A percentile compares a stretch with the other conserved stretches of the same genome.
These are phyloP conservation scores for Ceratosolen solmsi DNA, from an alignment of 1,140 invertebrate species.

Conservation along the genomic window DNA sequence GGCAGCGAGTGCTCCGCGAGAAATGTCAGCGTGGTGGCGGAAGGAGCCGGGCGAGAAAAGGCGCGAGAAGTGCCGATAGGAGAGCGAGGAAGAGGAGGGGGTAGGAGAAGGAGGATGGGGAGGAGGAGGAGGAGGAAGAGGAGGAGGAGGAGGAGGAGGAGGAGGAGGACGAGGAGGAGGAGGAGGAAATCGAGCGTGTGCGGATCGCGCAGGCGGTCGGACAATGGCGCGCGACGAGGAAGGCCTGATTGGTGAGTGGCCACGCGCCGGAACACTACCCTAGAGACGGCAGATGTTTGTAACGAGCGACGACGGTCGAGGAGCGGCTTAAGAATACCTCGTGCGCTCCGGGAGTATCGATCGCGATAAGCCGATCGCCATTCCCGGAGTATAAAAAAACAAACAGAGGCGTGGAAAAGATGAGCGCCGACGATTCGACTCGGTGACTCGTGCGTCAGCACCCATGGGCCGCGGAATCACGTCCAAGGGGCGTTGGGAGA, in stretches of 20 bases:
- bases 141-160: neutral
- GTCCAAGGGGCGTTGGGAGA: too few species aligned
- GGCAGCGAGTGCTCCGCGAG: neutral
- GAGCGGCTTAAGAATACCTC: conserved; percentile 54
- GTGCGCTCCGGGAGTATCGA: conserved; percentile 63
- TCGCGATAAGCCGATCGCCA: conserved; percentile 68
- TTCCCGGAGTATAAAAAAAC: conserved; percentile 11
- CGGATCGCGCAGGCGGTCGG: conserved; percentile 44
- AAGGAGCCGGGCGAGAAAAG: neutral
- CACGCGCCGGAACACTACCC: conserved; percentile 66
- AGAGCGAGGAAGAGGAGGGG: conserved; percentile 3
- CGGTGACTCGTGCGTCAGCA: neutral
- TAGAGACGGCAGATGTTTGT: conserved; percentile 70
- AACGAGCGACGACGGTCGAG: conserved; percentile 58
- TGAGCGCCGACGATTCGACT: conserved; percentile 22
- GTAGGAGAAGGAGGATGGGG: conserved; percentile 35
- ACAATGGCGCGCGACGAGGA: conserved; percentile 54
- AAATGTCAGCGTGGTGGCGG: neutral
- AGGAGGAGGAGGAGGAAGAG: neutral
- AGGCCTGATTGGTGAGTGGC: conserved; percentile 62
- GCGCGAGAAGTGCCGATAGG: conserved; percentile 8
- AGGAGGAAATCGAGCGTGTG: conserved; percentile 1
- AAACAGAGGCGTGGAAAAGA: neutral
- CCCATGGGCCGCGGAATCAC: neutral
- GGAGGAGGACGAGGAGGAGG: neutral